These are phyloP conservation scores for Forbesichthys papilliferus DNA, from an alignment of 2,113 vertebrate genomes.

Conservation along the genomic window DNA sequence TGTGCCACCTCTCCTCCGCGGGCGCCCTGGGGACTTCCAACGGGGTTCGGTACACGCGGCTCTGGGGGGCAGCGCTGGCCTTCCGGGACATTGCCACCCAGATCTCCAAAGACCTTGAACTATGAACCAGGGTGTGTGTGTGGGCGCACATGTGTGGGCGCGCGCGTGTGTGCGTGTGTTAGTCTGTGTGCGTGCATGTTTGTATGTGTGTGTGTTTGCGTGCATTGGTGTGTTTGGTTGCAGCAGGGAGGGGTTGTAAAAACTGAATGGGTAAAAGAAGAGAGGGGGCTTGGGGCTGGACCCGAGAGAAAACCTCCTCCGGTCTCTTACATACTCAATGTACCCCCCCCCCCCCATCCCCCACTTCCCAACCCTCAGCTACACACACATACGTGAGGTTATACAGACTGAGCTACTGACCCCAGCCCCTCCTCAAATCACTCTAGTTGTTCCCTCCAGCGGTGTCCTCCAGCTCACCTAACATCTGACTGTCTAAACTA, in stretches of 20 bases:
- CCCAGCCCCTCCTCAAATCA: constrained; percentile 1
- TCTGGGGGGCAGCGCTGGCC: constrained; percentile 84
- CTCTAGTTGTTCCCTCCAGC: constrained; percentile 12
- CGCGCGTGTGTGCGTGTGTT: constrained; percentile 24
- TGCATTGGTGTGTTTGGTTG: constrained; percentile 10
- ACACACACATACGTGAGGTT: constrained; percentile 38
- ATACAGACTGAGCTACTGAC: constrained; percentile 57
- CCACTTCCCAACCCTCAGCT: not conserved
- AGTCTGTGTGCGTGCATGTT: constrained; percentile 31
- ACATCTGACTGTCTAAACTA: constrained; percentile 37
- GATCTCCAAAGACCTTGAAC: constrained; percentile 85
- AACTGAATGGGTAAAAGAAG: constrained; percentile 19
- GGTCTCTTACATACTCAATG: constrained; percentile 51
- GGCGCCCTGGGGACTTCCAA: constrained; percentile 78
- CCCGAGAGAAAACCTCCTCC: constrained; percentile 57
- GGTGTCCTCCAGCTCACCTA: constrained; percentile 48
- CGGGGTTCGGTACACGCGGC: constrained; percentile 84
- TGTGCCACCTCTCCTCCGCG: constrained; percentile 84
- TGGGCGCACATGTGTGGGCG: constrained; percentile 15
- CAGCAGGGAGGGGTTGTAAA: constrained; percentile 16
- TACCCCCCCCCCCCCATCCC: constrained; percentile 10
- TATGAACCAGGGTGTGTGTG: constrained; percentile 60
- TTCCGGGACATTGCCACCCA: constrained; percentile 87
- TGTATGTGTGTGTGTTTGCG: constrained; percentile 37
- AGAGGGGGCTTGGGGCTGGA: constrained; percentile 65